Evolutionary conservation across 2,888 invertebrate species (phyloP).

Genomic region (Aphidius colemani): DNA sequence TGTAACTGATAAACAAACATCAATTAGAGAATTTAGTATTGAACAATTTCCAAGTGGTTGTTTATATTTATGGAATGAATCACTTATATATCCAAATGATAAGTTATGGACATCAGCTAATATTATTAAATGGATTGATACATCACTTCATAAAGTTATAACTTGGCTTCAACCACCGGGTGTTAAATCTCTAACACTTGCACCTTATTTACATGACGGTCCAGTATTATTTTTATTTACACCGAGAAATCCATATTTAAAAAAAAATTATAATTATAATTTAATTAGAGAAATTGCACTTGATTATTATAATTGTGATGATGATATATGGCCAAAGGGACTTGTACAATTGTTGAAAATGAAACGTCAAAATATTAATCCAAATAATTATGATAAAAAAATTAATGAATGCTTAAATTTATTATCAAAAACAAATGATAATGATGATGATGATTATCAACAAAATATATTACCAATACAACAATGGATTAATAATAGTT

Average conservation of each 20-base stretch:
- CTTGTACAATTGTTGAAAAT: constrained; percentile 61
- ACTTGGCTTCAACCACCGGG: constrained; percentile 75
- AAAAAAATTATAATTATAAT: constrained; percentile 70
- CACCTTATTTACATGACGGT: constrained; percentile 70
- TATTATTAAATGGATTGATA: constrained; percentile 69
- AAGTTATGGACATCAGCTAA: constrained; percentile 61
- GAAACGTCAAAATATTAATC: constrained; percentile 39
- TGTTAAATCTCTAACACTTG: constrained; percentile 71
- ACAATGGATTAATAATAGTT: constrained; percentile 53
- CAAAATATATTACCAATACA: constrained; percentile 41
- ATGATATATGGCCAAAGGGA: constrained; percentile 61
- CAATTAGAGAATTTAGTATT: constrained; percentile 62
- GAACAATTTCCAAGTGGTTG: constrained; percentile 64
- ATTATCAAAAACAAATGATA: constrained; percentile 31
- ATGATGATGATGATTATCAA: constrained; percentile 8
- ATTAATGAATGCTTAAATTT: constrained; percentile 41
- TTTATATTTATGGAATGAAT: constrained; percentile 74
- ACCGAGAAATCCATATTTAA: constrained; percentile 73
- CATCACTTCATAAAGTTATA: constrained; percentile 67
- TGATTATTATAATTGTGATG: constrained; percentile 74
- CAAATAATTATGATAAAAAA: constrained; percentile 36
- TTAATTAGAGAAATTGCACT: constrained; percentile 75
- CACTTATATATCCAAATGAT: constrained; percentile 66
- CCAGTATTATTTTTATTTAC: constrained; percentile 80
- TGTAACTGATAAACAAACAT: constrained; percentile 65